Evolutionary conservation across 2,888 invertebrate genomes (phyloP).

Genomic region (Thalpophila matura): DNA sequence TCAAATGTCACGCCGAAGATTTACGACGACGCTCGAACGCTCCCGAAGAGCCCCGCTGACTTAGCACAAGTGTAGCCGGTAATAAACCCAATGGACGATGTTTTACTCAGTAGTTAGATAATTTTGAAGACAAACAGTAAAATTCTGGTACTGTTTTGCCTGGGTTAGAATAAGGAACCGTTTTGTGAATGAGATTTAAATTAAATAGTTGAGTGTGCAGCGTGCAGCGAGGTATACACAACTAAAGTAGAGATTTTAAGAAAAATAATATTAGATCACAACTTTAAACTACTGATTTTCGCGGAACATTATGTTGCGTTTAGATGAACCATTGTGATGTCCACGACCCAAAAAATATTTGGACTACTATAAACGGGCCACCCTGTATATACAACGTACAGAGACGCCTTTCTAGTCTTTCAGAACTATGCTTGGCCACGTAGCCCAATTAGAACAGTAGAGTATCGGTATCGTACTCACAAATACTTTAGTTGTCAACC

Average conservation of each 20-base stretch:
- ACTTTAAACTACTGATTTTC: no score
- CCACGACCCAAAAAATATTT: neutral
- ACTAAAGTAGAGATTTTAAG: no score
- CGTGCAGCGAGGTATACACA: no score
- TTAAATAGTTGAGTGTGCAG: slow-evolving; percentile 31
- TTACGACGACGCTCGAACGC: slow-evolving; percentile 64
- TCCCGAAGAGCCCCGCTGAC: slow-evolving; percentile 56
- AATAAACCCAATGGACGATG: slow-evolving; percentile 54
- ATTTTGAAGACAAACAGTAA: slow-evolving; percentile 56
- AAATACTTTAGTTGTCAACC: slow-evolving; percentile 7
- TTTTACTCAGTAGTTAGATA: slow-evolving; percentile 49
- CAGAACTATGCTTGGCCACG: neutral
- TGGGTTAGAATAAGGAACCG: slow-evolving; percentile 17
- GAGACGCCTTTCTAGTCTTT: neutral
- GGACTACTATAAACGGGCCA: neutral
- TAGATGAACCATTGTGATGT: no score
- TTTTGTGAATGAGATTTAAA: slow-evolving; percentile 27
- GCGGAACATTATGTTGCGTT: no score
- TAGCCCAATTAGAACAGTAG: neutral
- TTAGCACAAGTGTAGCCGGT: slow-evolving; percentile 50
- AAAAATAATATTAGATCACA: no score
- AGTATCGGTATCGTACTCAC: neutral
- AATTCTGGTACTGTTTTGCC: slow-evolving; percentile 34
- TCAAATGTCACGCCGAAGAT: slow-evolving; percentile 67
- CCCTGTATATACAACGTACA: no score